A percentile compares a stretch with the other conserved stretches of the same genome.
Conservation (phyloP, 1,140 invertebrate genomes). For the Drosophila sp. region DNA sequence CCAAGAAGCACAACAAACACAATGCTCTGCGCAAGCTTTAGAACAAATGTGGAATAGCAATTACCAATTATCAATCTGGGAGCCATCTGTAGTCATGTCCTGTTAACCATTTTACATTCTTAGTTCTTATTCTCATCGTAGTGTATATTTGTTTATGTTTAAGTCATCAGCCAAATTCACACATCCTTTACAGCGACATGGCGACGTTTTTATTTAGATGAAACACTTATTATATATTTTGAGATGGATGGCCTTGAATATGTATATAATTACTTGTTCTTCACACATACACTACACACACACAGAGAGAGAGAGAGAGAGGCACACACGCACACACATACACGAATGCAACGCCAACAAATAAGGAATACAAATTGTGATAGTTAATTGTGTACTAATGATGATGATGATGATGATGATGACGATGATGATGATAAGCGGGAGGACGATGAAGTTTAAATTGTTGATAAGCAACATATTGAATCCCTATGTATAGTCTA, state of each 20-base stretch:
- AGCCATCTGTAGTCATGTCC: slow-evolving; percentile 37
- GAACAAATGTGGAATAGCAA: neutral
- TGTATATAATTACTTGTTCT: slow-evolving; percentile 35
- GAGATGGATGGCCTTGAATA: slow-evolving; percentile 19
- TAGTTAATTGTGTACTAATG: slow-evolving; percentile 42
- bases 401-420: slow-evolving; percentile 8
- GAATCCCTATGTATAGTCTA: slow-evolving; percentile 9
- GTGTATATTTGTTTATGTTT: slow-evolving; percentile 75
- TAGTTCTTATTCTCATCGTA: slow-evolving; percentile 27
- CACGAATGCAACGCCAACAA: slow-evolving; percentile 31
- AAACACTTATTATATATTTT: slow-evolving; percentile 21
- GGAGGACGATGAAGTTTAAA: neutral
- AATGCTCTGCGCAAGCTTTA: slow-evolving; percentile 75
- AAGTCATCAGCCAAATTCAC: slow-evolving; percentile 45
- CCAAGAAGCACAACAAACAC: slow-evolving; percentile 74
- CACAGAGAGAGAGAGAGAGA: slow-evolving; percentile 13
- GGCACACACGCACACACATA: neutral
- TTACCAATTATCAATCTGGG: neutral
- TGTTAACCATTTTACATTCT: slow-evolving; percentile 12
- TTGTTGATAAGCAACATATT: slow-evolving; percentile 7
- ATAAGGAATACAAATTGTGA: slow-evolving; percentile 47
- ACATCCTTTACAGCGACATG: slow-evolving; percentile 26
- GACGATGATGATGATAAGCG: slow-evolving; percentile 17
- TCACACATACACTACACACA: slow-evolving; percentile 24
- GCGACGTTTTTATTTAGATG: slow-evolving; percentile 4